Base-by-base conservation (phyloP, 2,113 vertebrate species). In the Hepsetus odoe region DNA sequence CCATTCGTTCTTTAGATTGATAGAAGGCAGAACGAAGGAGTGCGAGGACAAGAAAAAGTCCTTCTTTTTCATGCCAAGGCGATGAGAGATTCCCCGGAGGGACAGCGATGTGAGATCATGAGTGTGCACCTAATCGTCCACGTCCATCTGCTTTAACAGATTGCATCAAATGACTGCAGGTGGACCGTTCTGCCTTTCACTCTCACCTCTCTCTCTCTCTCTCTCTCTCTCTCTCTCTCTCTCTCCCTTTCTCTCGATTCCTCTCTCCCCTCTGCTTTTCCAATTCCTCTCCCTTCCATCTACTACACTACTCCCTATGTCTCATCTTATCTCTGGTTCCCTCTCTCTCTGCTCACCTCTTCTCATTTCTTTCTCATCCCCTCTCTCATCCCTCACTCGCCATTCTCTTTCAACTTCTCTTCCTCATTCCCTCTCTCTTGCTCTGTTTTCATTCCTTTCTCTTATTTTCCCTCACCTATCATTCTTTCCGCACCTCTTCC, bases 121-220 rank as follows among this genome's bases (percentile, higher is more conserved):
- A 74, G 79, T 77, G 49, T 58, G 49, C 32, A 38, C 51, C 51
- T 76, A 53, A 81, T 67, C 75, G 40, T 66, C 40, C 44, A 42
- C 12, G 75, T 42, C 56, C 58, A 67, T 73, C 72, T 46, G 30
- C 61, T 77, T 69, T 62, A 74, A 81, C 79, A 76, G 76, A 79
- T 76, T 79, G 67, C 24, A 72, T 82, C 30, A 75, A 79, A 70
- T 84, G 72, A 66, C 75, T 79, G 44, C 68, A 76, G 51, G 66
- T 74, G 79, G 56, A 24, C 65, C 65, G 24, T 55, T 44, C 35
- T 40, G 30, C 18, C 46, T 62, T 46, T 69, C 10, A 28, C 66
- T 53, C 22, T 65, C 65, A 71, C 51, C 78, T 53, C 68, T 51
- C 67, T 40, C 46, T 32, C 14, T 18, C 59, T 35, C 59, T 35